Percentiles rank a stretch among this genome's conserved stretches.
Conservation (phyloP, 2,797 vertebrate species). For the Sebastes oblongus region DNA sequence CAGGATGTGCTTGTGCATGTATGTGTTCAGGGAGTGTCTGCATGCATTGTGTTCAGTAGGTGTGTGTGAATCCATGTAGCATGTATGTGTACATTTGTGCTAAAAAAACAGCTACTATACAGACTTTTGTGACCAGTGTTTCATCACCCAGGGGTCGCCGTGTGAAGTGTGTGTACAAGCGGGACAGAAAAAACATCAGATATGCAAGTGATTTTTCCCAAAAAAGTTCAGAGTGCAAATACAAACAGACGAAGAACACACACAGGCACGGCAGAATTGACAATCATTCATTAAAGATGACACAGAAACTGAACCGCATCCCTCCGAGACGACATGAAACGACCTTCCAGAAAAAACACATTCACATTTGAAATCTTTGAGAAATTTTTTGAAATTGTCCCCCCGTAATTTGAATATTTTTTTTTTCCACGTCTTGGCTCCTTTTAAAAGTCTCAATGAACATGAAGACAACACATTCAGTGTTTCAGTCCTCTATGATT, state of each 20-base stretch:
- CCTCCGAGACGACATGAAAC: conserved; percentile 64
- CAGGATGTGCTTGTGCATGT: conserved; percentile 20
- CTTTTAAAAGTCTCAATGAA: conserved; percentile 23
- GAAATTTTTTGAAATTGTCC: conserved; percentile 13
- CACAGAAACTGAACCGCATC: conserved; percentile 62
- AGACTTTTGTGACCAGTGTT: conserved; percentile 64
- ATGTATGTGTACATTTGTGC: conserved; percentile 45
- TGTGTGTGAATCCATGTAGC: conserved; percentile 6
- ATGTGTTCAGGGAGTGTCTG: conserved; percentile 4
- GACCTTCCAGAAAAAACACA: conserved; percentile 48
- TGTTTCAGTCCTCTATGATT: conserved; percentile 35
- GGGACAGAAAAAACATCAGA: conserved; percentile 61
- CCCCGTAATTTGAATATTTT: conserved; percentile 1
- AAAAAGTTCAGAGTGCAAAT: conserved; percentile 77
- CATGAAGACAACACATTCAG: conserved; percentile 18
- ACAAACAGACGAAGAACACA: conserved; percentile 74
- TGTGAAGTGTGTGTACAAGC: conserved; percentile 50
- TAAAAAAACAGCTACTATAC: conserved; percentile 68
- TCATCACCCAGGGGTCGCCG: conserved; percentile 23
- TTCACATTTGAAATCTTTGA: conserved; percentile 62
- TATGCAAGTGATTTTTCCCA: conserved; percentile 54
- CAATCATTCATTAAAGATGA: conserved; percentile 77
- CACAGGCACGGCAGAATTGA: conserved; percentile 79
- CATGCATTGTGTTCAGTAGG: not conserved
- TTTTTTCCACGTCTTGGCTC: conserved; percentile 3